Percentiles rank a stretch among this genome's conserved stretches.
Evolutionary conservation across 30 jellyfish, hydroid and myxozoan species (phyloP).

Genomic region (Aurelia aurita): DNA sequence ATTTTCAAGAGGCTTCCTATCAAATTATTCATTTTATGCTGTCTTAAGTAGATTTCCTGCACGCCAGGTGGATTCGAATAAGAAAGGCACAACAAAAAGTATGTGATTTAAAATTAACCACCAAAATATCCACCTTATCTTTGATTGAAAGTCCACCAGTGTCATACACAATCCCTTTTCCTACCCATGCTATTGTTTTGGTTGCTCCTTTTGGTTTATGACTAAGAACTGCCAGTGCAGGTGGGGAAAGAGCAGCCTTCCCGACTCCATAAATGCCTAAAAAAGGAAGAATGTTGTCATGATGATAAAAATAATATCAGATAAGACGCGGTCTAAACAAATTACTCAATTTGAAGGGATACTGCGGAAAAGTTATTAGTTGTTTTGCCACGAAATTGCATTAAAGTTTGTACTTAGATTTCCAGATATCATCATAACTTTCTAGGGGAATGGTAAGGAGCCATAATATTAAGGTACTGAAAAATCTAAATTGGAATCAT

Average conservation of each 20-base stretch:
- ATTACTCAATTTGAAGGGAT: not conserved
- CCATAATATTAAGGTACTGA: too few species aligned
- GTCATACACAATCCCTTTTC: constrained; percentile 97
- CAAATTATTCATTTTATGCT: too few species aligned
- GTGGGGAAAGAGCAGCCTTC: constrained; percentile 89
- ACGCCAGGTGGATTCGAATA: too few species aligned
- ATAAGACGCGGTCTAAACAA: not conserved
- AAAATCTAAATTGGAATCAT: too few species aligned
- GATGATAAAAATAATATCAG: not conserved
- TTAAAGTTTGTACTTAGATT: too few species aligned
- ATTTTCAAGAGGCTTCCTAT: not conserved
- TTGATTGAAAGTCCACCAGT: constrained; percentile 99
- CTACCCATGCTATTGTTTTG: constrained; percentile 97
- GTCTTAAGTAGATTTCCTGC: not conserved
- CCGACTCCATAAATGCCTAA: constrained; percentile 99
- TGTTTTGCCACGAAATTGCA: too few species aligned
- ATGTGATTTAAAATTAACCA: too few species aligned
- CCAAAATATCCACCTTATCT: constrained; percentile 77
- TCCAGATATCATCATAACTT: too few species aligned
- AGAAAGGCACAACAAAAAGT: too few species aligned
- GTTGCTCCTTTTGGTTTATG: constrained; percentile 89
- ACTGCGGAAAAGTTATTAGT: too few species aligned
- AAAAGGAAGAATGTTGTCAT: not conserved
- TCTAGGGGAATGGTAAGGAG: too few species aligned
- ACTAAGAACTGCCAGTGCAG: constrained; percentile 91